A percentile compares a stretch with the other conserved stretches of the same genome.
phyloP scores from a whole-genome alignment of 2,888 invertebrate species.

The Troglohyphantes excavatus region DNA sequence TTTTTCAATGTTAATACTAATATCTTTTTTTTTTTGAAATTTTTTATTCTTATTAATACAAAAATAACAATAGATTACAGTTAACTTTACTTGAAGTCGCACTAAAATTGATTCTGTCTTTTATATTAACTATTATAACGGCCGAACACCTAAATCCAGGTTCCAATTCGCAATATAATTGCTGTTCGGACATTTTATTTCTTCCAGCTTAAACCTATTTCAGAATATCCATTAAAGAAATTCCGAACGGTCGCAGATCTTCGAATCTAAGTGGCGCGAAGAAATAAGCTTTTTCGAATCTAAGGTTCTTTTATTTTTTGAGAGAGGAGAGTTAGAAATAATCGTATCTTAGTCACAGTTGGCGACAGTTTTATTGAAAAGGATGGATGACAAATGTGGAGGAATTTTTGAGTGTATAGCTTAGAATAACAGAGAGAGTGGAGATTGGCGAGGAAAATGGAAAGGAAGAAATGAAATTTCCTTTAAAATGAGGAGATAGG shows the following conservation, averaged over 20 bases:
- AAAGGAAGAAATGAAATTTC: slow-evolving; percentile 13
- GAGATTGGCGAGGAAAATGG: not conserved
- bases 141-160: too few species aligned
- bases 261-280: slow-evolving; percentile 8
- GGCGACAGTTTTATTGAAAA: slow-evolving; percentile 44
- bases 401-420: slow-evolving; percentile 43
- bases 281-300: slow-evolving; percentile 5
- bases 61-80: too few species aligned
- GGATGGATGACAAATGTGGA: slow-evolving; percentile 38
- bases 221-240: slow-evolving; percentile 27
- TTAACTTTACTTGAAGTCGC: too few species aligned
- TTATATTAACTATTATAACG: too few species aligned
- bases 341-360: slow-evolving; percentile 22
- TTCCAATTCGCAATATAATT: slow-evolving; percentile 16
- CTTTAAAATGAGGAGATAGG: slow-evolving; percentile 24
- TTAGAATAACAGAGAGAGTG: slow-evolving; percentile 1
- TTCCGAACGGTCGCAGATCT: not conserved
- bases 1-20: too few species aligned
- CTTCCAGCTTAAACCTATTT: not conserved
- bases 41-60: too few species aligned
- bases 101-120: too few species aligned
- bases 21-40: too few species aligned
- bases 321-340: slow-evolving; percentile 10
- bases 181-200: not conserved
- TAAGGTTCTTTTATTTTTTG: too few species aligned